phyloP scores from a whole-genome alignment of 2,797 vertebrate genomes.

The Psittacula derbiana region DNA sequence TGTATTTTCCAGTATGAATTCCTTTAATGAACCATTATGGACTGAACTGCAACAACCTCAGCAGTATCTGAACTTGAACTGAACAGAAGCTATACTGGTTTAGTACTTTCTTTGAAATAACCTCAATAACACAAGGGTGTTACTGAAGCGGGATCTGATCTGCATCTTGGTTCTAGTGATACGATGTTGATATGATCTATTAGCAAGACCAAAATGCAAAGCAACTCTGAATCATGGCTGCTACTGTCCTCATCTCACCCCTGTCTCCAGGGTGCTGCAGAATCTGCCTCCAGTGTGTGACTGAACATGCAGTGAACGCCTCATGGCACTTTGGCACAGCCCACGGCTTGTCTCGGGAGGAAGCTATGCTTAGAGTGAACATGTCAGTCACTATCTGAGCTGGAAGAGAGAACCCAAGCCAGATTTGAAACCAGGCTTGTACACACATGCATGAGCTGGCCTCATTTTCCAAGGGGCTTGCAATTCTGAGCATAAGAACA shows the following conservation, averaged over 20 bases:
- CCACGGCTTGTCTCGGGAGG: background rate
- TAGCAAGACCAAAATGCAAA: background rate
- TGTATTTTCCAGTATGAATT: background rate
- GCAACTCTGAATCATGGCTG: background rate
- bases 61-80: background rate
- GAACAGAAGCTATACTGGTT: background rate
- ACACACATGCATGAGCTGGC: background rate
- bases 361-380: constrained; percentile 35
- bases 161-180: background rate
- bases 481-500: background rate
- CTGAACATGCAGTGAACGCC: background rate
- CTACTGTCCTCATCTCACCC: constrained; percentile 37
- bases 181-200: background rate
- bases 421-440: constrained; percentile 18
- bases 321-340: background rate
- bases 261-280: constrained; percentile 14
- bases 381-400: constrained; percentile 45
- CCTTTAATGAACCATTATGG: background rate
- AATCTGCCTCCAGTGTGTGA: background rate
- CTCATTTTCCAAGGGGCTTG: background rate
- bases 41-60: background rate
- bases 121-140: background rate
- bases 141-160: background rate
- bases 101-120: background rate
- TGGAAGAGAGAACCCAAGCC: constrained; percentile 25